Conservation (phyloP, 2,113 vertebrate species). For the Elachura formosa region DNA sequence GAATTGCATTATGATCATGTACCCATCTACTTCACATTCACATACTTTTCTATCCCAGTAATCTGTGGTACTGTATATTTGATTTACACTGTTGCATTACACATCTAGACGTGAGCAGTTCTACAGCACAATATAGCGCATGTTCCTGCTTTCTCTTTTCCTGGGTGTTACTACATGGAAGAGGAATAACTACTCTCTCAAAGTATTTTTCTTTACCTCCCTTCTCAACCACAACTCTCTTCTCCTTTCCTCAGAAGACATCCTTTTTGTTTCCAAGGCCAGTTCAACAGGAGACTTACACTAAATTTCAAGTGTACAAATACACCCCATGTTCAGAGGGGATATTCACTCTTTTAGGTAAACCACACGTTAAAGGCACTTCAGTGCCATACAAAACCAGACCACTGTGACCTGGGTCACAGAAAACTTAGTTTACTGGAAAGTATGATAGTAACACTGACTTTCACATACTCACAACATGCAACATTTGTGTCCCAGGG, state of each 20-base stretch:
- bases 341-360: not conserved
- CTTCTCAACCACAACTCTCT: not conserved
- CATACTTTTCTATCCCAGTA: not conserved
- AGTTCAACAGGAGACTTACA: not conserved
- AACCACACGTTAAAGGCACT: not conserved
- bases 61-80: not conserved
- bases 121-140: not conserved
- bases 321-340: not conserved
- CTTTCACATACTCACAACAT: not conserved
- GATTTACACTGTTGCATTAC: not conserved
- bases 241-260: not conserved
- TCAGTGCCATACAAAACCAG: not conserved
- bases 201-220: not conserved
- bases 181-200: not conserved
- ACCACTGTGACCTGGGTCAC: not conserved
- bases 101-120: not conserved
- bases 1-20: not conserved
- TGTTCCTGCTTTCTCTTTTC: not conserved
- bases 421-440: not conserved
- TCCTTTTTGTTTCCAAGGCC: not conserved
- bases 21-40: not conserved
- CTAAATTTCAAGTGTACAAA: accelerated
- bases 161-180: not conserved
- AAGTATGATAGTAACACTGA: accelerated
- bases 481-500: accelerated